Evolutionary conservation across 2,888 invertebrate genomes (phyloP).

Genomic region (Ichneumoninae sp.): DNA sequence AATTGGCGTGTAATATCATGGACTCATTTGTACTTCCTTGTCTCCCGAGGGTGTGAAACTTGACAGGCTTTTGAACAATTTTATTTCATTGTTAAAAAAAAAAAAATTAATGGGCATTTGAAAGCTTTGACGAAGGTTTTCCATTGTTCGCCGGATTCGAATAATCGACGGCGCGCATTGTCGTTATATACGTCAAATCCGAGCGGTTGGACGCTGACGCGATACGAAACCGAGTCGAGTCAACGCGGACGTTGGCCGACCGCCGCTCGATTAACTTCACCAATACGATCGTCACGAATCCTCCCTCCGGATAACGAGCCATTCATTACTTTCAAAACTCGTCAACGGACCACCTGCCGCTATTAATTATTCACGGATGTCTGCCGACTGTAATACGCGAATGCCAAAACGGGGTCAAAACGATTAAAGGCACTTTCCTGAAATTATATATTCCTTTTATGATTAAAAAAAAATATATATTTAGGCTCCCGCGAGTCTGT

Average conservation of each 20-base stretch:
- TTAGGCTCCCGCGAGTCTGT: neutral
- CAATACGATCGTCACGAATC: slow-evolving; percentile 47
- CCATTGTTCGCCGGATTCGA: slow-evolving; percentile 31
- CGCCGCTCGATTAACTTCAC: slow-evolving; percentile 49
- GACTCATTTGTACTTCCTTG: slow-evolving; percentile 38
- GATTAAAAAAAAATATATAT: neutral
- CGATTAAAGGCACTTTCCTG: neutral
- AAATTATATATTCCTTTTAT: slow-evolving; percentile 2
- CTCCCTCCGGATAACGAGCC: slow-evolving; percentile 56
- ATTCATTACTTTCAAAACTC: slow-evolving; percentile 58
- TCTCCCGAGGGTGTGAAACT: slow-evolving; percentile 54
- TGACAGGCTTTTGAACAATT: slow-evolving; percentile 10
- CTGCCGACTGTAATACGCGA: slow-evolving; percentile 30
- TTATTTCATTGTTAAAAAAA: neutral
- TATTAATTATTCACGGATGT: slow-evolving; percentile 55
- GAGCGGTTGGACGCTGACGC: slow-evolving; percentile 2
- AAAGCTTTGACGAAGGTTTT: slow-evolving; percentile 18
- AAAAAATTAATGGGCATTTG: neutral
- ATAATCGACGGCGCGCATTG: slow-evolving; percentile 49
- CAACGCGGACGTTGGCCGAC: slow-evolving; percentile 14
- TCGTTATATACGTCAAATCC: slow-evolving; percentile 36
- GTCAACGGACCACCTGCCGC: slow-evolving; percentile 12
- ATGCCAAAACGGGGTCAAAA: neutral
- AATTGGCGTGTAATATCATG: slow-evolving; percentile 44
- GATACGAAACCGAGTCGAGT: slow-evolving; percentile 9